Base-by-base conservation (phyloP, 2,888 invertebrate species). In the Drosophila buzzatii region DNA sequence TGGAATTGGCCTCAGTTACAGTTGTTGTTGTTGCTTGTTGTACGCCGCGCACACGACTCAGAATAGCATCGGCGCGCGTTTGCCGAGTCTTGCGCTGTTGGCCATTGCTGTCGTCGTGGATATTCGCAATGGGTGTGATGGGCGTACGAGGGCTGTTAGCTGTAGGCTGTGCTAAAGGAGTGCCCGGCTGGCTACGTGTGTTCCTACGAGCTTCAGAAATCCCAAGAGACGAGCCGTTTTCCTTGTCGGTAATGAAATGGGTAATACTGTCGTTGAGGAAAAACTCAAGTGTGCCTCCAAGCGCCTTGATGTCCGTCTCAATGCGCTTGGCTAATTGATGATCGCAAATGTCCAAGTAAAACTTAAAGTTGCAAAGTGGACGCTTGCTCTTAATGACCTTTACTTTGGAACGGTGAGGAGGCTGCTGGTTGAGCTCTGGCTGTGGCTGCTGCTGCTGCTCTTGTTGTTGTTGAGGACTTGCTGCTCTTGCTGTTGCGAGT, bases 311-410 rank as follows among this genome's bases (percentile, higher is more conserved):
- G 92, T 95, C 95, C 76, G 94, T 94, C 88, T 96, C 96, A 93
- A 96, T 93, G 81, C 95, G 95, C 88, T 94, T 94, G 73, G 95
- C 94, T 64, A 95, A 93, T 82, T 94, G 94, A 94, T 95, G 95
- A 90, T 96, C 96, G 93, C 96, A 95, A 86, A 96, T 94, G 91
- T 96, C 96, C 94, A 96, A 94, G 93, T 96, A 96, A 94, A 96
- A 96, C 91, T 94, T 95, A 91, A 95, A 95, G 92, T 95, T 95
- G 87, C 94, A 94, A 91, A 96, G 92, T 57, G 95, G 95, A 90
- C 94, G 94, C 65, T 93, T 92, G 80, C 94, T 93, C 85, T 94
- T 94, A 79, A 93, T 91, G 81, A 93, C 87, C 89, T 91, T 92
- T 83, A 91, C 85, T 87, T 89, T 90, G 53, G 81, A 56, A 58